Base-by-base conservation (phyloP, 2,888 invertebrate species). In the Ephialtes manifestator region DNA sequence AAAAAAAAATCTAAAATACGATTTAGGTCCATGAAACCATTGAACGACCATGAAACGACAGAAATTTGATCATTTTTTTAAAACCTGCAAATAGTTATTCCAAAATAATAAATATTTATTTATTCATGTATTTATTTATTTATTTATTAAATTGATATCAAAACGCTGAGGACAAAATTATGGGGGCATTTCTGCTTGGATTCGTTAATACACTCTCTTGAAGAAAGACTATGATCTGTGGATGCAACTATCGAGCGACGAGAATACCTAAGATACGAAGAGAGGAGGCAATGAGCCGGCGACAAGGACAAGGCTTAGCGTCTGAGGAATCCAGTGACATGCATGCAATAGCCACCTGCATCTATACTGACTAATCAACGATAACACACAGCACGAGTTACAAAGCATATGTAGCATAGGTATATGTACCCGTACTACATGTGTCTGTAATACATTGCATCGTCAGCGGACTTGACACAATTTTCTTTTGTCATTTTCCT, bases 381-480 rank as follows among this genome's bases (percentile, higher is more conserved):
- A 55, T 13, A 55, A 24, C 55, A 11, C 24, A 11, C 11, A 24
- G 24, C 55, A 24, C 24, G 55, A 55, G 55, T n/a, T 2, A 55
- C 55, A 55, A 55, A n/a, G n/a, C 39, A 51, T 31, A 53, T 53
- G 28, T 55, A 20, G 65, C 71, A 48, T 35, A 60, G n/a, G 46
- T n/a, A 39, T 15, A 58, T 11, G 11, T 11, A 55, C 55, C 20
- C 24, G 2, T 24, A 10, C 39, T 39, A 60, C n/a, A 13, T n/a
- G 53, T 18, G 24, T 24, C 24, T 24, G 24, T 24, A 24, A 24
- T 24, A 24, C 2, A 24, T 24, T 1, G 24, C 46, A 53, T 35
- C 81, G 82, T 84, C 85, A 87, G 86, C 87, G 88, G 88, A 90
- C 90, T 90, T 88, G 91, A 90, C 91, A 91, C 90, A 89, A 87